These are phyloP conservation scores for Falco columbarius DNA, from an alignment of 2,797 vertebrate species.

Conservation along the genomic window DNA sequence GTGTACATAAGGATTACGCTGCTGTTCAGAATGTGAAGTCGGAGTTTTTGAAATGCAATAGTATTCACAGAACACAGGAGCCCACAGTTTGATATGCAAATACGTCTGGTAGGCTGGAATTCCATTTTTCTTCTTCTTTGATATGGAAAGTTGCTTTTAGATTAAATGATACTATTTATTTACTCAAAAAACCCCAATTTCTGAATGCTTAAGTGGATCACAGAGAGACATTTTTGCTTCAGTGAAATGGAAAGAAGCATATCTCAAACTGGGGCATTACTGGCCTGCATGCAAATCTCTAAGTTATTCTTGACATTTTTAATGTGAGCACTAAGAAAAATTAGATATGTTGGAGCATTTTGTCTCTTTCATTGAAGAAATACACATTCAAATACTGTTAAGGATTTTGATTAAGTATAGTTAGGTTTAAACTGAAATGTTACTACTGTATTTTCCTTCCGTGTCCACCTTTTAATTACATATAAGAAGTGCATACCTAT, in stretches of 20 bases:
- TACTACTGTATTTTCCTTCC: not conserved
- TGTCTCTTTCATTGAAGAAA: not conserved
- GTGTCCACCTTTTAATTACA: not conserved
- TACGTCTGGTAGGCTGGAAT: not conserved
- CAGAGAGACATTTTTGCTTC: not conserved
- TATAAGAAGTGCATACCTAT: not conserved
- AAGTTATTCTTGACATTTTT: not conserved
- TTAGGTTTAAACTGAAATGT: not conserved
- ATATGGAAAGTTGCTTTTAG: not conserved
- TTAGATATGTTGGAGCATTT: not conserved
- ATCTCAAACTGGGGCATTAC: not conserved
- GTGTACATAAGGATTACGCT: rapidly evolving
- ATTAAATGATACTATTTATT: not conserved
- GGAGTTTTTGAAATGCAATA: not conserved
- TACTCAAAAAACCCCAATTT: not conserved
- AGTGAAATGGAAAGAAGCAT: not conserved
- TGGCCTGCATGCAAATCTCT: not conserved
- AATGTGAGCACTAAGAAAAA: not conserved
- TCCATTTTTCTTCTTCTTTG: not conserved
- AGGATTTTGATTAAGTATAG: not conserved
- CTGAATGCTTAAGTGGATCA: not conserved
- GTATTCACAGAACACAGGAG: not conserved
- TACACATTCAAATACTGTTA: not conserved
- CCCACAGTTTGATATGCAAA: not conserved
- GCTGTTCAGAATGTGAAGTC: not conserved